A percentile compares a stretch with the other conserved stretches of the same genome.
Conservation (phyloP, 2,113 vertebrate species). For the Aptenodytes forsteri region DNA sequence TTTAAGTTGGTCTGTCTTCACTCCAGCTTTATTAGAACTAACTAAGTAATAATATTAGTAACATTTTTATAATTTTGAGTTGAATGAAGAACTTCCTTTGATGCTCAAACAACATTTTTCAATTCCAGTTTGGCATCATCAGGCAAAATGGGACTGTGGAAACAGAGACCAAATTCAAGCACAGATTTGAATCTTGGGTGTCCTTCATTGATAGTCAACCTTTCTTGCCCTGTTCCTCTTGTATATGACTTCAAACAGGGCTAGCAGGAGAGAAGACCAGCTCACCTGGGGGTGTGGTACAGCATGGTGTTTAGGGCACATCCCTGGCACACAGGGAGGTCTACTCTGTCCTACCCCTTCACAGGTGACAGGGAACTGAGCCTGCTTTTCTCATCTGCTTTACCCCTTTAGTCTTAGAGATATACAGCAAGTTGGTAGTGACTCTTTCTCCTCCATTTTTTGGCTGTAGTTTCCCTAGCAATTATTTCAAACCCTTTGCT, state of each 20-base stretch:
- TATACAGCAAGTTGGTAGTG: neutral
- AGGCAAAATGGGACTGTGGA: neutral
- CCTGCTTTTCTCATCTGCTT: neutral
- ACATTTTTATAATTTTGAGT: neutral
- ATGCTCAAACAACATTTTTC: neutral
- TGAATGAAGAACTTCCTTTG: neutral
- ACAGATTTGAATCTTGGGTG: neutral
- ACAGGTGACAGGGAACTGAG: rapidly evolving
- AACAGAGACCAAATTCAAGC: neutral
- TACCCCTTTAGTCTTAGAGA: neutral
- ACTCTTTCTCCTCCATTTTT: neutral
- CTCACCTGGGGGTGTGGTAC: rapidly evolving
- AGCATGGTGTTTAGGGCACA: neutral
- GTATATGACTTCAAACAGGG: neutral
- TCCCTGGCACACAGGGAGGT: rapidly evolving
- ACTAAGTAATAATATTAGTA: neutral
- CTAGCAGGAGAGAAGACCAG: neutral
- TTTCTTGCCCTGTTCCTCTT: neutral
- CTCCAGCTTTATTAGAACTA: neutral
- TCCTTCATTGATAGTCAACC: neutral
- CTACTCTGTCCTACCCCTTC: neutral
- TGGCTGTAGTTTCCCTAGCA: neutral
- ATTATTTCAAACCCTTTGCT: neutral
- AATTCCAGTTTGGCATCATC: neutral
- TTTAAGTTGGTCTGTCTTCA: neutral